Percentiles rank a stretch among this genome's conserved stretches.
Evolutionary conservation across 2,888 invertebrate genomes (phyloP).

Genomic region (Drosophila prolongata): DNA sequence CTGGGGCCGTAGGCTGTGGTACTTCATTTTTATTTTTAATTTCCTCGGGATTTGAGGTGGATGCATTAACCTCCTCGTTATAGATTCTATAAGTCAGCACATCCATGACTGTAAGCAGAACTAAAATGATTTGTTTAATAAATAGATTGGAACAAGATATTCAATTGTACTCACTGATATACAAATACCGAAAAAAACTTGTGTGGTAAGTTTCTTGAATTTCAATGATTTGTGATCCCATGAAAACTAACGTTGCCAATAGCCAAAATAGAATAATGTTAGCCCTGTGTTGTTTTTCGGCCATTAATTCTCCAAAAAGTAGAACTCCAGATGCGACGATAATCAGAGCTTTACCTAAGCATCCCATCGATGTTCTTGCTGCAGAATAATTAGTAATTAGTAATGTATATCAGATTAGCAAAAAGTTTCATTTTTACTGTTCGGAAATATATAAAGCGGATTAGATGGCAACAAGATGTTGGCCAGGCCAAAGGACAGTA

Average conservation of each 20-base stretch:
- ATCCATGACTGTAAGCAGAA: neutral
- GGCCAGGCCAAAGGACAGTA: constrained; percentile 9
- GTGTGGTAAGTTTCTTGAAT: neutral
- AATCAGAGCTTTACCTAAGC: neutral
- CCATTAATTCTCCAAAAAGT: constrained; percentile 7
- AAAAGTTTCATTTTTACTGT: neutral
- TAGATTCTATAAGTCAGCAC: neutral
- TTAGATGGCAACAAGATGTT: neutral
- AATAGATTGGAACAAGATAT: neutral
- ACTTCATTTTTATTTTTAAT: neutral
- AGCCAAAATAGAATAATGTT: constrained; percentile 30
- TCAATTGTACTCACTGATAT: neutral
- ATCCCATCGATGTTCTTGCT: neutral
- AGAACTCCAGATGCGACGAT: constrained; percentile 9
- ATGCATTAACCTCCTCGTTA: neutral
- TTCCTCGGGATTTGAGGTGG: neutral
- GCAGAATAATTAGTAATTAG: neutral
- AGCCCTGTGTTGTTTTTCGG: constrained; percentile 17
- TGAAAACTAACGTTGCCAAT: neutral
- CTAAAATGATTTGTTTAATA: neutral
- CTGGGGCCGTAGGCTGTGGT: neutral
- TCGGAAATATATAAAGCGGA: too few relatives aligned
- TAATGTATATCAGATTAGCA: neutral
- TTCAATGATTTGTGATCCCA: neutral
- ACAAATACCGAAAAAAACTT: neutral